These are phyloP conservation scores for Enteromius paludinosus DNA, from an alignment of 2,797 vertebrate species.

Conservation along the genomic window DNA sequence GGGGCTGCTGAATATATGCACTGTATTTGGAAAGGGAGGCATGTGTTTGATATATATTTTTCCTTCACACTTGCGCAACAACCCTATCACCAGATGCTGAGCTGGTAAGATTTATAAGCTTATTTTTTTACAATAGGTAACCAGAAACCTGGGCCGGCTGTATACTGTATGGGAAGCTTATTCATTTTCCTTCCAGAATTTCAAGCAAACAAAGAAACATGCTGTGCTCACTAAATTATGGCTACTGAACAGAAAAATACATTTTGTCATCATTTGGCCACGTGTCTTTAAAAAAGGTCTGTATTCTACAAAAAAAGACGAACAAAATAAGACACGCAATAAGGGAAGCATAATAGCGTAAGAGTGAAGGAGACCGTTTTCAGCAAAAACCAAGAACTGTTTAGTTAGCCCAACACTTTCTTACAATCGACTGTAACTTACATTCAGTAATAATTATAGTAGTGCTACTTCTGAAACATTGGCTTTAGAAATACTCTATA, in stretches of 20 bases:
- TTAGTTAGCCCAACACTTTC: neutral
- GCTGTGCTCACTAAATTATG: neutral
- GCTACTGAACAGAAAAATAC: neutral
- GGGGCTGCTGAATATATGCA: neutral
- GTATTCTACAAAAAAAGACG: neutral
- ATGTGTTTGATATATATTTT: neutral
- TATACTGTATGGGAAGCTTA: neutral
- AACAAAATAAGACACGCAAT: neutral
- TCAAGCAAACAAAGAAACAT: neutral
- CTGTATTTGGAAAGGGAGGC: neutral
- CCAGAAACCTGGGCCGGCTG: conserved; percentile 1
- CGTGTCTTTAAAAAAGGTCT: neutral
- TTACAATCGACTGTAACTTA: neutral
- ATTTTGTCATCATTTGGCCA: neutral
- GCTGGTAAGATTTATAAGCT: conserved; percentile 11
- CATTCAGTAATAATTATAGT: neutral
- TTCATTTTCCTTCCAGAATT: neutral
- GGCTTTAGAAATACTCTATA: neutral
- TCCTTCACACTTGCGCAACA: neutral
- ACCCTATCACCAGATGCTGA: conserved; percentile 29
- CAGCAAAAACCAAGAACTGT: neutral
- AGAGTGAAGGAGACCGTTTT: neutral
- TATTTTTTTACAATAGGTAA: conserved; percentile 4
- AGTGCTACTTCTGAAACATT: neutral
- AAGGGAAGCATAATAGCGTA: neutral